Percentiles rank a stretch among this genome's conserved stretches.
Conservation (phyloP, 1,140 invertebrate species). For the Euborellia annulipes region DNA sequence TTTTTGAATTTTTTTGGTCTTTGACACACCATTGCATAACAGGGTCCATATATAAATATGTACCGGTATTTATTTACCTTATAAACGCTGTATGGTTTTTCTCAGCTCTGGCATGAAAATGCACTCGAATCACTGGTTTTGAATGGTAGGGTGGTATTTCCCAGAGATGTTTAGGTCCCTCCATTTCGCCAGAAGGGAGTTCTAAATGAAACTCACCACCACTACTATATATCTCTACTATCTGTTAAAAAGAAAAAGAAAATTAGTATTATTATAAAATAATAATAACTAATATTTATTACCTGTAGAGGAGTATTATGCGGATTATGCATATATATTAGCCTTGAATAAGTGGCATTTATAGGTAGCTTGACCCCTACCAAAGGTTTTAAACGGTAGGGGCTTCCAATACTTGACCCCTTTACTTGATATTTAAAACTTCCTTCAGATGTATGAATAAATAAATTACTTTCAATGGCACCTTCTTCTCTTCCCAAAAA, state of each 20-base stretch:
- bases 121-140: slow-evolving; percentile 74
- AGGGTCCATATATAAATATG: too few species aligned
- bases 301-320: slow-evolving; percentile 73
- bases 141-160: slow-evolving; percentile 79
- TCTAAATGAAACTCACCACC: slow-evolving; percentile 82
- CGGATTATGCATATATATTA: slow-evolving; percentile 90
- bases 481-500: slow-evolving; percentile 85
- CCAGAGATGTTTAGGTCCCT: slow-evolving; percentile 70
- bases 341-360: slow-evolving; percentile 77
- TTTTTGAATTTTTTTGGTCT: too few species aligned
- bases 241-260: slow-evolving; percentile 32
- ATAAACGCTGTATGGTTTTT: slow-evolving; percentile 73
- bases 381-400: slow-evolving; percentile 75
- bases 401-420: slow-evolving; percentile 68
- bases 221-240: slow-evolving; percentile 80
- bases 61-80: slow-evolving; percentile 33
- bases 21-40: too few species aligned
- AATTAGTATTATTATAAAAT: too few species aligned
- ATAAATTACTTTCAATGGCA: slow-evolving; percentile 70
- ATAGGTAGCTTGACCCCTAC: slow-evolving; percentile 78
- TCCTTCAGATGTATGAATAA: slow-evolving; percentile 86
- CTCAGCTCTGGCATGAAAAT: slow-evolving; percentile 57
- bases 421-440: slow-evolving; percentile 65
- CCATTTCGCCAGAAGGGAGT: slow-evolving; percentile 62
- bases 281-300: slow-evolving; percentile 13